Base-by-base conservation (phyloP, 2,797 vertebrate species). In the Poliocrania exsul region DNA sequence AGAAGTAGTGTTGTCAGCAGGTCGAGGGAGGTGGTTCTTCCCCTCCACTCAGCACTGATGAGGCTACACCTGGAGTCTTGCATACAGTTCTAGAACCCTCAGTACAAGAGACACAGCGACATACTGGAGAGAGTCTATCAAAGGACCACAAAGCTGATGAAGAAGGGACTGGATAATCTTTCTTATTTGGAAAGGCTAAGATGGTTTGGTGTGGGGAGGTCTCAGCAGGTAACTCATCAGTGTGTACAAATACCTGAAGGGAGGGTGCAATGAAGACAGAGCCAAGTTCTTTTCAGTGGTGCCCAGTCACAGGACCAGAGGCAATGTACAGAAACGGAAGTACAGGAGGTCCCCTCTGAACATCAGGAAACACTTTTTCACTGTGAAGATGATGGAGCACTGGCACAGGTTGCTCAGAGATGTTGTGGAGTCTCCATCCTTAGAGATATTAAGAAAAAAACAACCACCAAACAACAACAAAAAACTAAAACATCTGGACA, bases 321-420 rank as follows among this genome's bases (percentile, higher is more conserved):
- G 7, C 11, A 15, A 46, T 0, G 1, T 17, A 62, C 3, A 11
- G 23, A 51, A 60, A 6, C 6, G 57, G 24, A 71, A 79, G 67
- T 14, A 49, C 10, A 20, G 12, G 10, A 73, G 13, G 13, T 40
- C 61, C 26, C 11, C 21, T 38, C 26, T 70, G 44, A 80, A 81
- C 10, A 42, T 16, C 29, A 88, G 28, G 28, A 62, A 86, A 38
- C 12, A 12, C 29, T 54, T 61, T 64, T 46, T 31, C 16, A 29
- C 14, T 29, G 29, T 31, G 18, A 77, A 16, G 8, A 26, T 69
- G 20, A 37, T 17, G 2, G 4, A 85, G 11, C 17, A 56, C 11
- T 12, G 12, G 25, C 18, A 57, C 5, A 88, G 50, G 23, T 26
- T 80, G 21, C 17, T 15, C 12, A 80, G 12, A 46, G 18, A 50